Percentiles rank a stretch among this genome's conserved stretches.
Evolutionary conservation across 2,888 invertebrate genomes (phyloP).

Genomic region (Agrenia bidenticulata): DNA sequence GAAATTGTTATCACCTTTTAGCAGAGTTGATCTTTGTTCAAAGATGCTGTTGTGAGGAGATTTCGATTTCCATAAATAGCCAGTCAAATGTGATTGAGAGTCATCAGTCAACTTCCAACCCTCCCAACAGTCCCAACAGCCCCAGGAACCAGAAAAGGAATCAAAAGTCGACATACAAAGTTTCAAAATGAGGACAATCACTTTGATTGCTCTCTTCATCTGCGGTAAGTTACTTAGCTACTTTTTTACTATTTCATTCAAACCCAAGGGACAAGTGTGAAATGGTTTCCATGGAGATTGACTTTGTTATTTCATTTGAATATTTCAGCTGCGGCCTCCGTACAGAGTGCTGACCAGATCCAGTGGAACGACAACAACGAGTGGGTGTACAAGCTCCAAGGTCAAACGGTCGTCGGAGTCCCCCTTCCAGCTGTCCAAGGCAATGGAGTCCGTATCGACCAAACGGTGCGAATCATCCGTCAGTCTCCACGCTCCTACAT

Average conservation of each 20-base stretch:
- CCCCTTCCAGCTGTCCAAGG: conserved; percentile 1
- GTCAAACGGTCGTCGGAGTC: neutral
- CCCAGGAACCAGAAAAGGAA: too few relatives aligned
- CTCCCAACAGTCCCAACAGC: too few relatives aligned
- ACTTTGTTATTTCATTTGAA: neutral
- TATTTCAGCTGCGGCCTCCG: neutral
- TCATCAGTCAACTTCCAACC: too few relatives aligned
- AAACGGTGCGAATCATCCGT: neutral
- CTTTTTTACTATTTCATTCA: neutral
- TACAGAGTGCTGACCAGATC: neutral
- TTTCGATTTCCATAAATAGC: too few relatives aligned
- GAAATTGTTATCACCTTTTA: too few relatives aligned
- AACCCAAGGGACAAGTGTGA: neutral
- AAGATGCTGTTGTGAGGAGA: too few relatives aligned
- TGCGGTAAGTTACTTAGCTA: conserved; percentile 12
- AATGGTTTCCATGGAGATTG: neutral
- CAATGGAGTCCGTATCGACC: conserved; percentile 1
- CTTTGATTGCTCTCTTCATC: conserved; percentile 7
- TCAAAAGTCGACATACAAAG: too few relatives aligned
- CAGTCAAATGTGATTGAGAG: too few relatives aligned
- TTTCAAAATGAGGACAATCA: conserved; percentile 16
- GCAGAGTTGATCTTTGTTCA: too few relatives aligned
- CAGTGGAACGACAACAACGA: neutral
- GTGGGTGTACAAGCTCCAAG: neutral
- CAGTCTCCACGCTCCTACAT: neutral